Conservation (phyloP, 2,113 vertebrate species). For the Hucho hucho region DNA sequence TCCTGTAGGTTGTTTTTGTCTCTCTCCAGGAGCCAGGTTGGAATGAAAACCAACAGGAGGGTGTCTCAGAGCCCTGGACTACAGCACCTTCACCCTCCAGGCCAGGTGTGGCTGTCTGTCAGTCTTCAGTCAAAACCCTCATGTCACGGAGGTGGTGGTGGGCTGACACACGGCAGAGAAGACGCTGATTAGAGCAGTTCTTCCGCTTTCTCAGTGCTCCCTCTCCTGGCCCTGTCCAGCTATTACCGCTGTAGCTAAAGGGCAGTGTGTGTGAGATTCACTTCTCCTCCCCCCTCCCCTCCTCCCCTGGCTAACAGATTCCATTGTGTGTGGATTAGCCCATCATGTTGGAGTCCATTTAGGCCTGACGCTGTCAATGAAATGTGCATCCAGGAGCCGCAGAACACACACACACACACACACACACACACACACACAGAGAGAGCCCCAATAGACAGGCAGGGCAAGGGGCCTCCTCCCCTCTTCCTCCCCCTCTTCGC, state of each 20-base stretch:
- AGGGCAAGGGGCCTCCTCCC: slow-evolving; percentile 6
- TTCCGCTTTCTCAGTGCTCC: slow-evolving; percentile 65
- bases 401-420: slow-evolving; percentile 64
- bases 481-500: too few relatives aligned
- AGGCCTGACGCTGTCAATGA: slow-evolving; percentile 71
- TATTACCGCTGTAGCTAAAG: slow-evolving; percentile 55
- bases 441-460: background rate
- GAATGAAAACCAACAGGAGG: too few relatives aligned
- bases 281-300: slow-evolving; percentile 44
- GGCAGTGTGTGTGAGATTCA: slow-evolving; percentile 44
- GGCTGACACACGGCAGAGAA: slow-evolving; percentile 36
- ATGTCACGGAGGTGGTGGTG: too few relatives aligned
- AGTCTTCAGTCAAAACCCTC: too few relatives aligned
- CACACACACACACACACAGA: slow-evolving; percentile 42
- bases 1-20: too few relatives aligned
- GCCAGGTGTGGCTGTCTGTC: too few relatives aligned
- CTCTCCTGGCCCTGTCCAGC: slow-evolving; percentile 61
- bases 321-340: slow-evolving; percentile 74
- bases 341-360: slow-evolving; percentile 75
- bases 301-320: slow-evolving; percentile 66
- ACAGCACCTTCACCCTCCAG: too few relatives aligned
- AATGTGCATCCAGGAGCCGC: slow-evolving; percentile 70
- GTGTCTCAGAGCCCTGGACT: too few relatives aligned
- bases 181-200: slow-evolving; percentile 69
- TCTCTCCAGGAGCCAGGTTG: too few relatives aligned